Conservation (phyloP, 2,888 invertebrate genomes). For the Galeruca laticollis region DNA sequence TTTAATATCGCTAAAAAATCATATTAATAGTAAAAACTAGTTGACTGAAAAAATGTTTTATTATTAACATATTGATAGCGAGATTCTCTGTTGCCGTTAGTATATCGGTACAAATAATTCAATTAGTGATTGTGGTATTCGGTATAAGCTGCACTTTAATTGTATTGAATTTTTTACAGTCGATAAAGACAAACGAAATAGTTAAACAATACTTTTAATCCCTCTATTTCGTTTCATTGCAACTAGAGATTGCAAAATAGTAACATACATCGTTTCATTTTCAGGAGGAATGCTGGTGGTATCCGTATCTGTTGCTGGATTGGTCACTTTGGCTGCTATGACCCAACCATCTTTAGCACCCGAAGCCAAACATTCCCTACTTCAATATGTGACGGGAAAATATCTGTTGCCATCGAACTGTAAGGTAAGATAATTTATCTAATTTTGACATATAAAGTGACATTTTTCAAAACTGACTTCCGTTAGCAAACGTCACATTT, state of each 20-base stretch:
- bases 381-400: constrained; percentile 93
- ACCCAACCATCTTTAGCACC: constrained; percentile 90
- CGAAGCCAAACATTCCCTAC: constrained; percentile 89
- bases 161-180: too few relatives aligned
- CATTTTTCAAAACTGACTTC: too few relatives aligned
- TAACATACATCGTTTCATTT: constrained; percentile 41
- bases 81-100: neutral
- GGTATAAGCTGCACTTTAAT: too few relatives aligned
- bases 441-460: too few relatives aligned
- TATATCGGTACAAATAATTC: neutral
- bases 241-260: too few relatives aligned
- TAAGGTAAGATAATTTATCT: constrained; percentile 63
- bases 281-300: constrained; percentile 90
- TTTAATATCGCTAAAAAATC: neutral
- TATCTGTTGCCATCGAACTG: constrained; percentile 91
- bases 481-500: too few relatives aligned
- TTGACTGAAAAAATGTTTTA: neutral
- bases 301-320: constrained; percentile 88
- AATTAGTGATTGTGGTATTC: too few relatives aligned
- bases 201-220: too few relatives aligned
- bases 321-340: constrained; percentile 91
- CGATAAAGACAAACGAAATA: too few relatives aligned
- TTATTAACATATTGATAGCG: neutral
- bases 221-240: too few relatives aligned
- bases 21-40: neutral